Evolutionary conservation across 2,888 invertebrate species (phyloP).

Genomic region (Plebejus argus): DNA sequence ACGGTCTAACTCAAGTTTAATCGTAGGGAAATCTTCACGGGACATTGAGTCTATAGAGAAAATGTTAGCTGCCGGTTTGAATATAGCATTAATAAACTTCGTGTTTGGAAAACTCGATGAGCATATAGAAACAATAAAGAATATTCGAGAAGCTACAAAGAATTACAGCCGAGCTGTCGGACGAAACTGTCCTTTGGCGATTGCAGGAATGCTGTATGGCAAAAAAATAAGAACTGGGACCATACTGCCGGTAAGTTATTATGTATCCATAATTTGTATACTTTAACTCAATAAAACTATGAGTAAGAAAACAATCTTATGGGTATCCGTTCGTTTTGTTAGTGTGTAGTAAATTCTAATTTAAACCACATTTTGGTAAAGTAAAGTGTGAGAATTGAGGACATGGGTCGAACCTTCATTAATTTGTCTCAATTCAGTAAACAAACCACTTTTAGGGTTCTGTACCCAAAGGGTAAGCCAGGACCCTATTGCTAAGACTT

Average conservation of each 20-base stretch:
- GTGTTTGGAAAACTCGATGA: conserved; percentile 65
- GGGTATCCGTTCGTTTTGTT: too few relatives aligned
- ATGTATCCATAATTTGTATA: not conserved
- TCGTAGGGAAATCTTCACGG: conserved; percentile 59
- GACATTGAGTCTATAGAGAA: conserved; percentile 64
- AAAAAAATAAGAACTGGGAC: conserved; percentile 94
- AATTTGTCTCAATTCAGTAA: not conserved
- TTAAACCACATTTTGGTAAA: not conserved
- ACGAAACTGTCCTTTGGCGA: conserved; percentile 86
- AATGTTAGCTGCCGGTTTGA: conserved; percentile 79
- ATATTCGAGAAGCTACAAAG: conserved; percentile 67
- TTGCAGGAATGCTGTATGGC: conserved; percentile 92
- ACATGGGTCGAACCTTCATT: not conserved
- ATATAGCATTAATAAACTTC: conserved; percentile 71
- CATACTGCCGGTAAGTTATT: conserved; percentile 85
- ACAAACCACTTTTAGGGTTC: not conserved
- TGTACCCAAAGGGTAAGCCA: too few relatives aligned
- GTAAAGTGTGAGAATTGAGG: not conserved
- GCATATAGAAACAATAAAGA: conserved; percentile 66
- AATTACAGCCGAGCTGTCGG: conserved; percentile 83
- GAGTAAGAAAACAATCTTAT: too few relatives aligned
- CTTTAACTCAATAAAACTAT: too few relatives aligned
- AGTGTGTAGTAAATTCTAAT: not conserved
- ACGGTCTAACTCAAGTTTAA: conserved; percentile 22
- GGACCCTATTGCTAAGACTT: too few relatives aligned